A percentile compares a stretch with the other conserved stretches of the same genome.
Evolutionary conservation across 2,113 vertebrate species (phyloP).

Genomic region (Panthera tigris): DNA sequence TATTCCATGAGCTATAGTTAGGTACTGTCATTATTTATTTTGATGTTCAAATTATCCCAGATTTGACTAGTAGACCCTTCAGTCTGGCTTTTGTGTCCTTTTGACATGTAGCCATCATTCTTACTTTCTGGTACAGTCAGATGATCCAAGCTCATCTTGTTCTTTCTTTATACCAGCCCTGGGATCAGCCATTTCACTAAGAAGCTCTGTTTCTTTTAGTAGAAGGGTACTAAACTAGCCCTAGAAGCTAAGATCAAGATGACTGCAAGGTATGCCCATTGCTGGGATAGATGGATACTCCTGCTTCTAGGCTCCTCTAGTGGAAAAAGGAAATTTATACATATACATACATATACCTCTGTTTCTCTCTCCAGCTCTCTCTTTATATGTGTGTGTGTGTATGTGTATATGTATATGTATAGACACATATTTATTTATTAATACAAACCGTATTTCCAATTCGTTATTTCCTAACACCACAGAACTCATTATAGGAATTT

Average conservation of each 20-base stretch:
- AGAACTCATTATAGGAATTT: neutral
- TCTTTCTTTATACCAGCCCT: neutral
- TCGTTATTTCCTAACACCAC: neutral
- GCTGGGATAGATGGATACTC: neutral
- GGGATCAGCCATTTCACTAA: neutral
- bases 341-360: neutral
- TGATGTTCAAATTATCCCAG: neutral
- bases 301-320: neutral
- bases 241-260: neutral
- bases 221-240: neutral
- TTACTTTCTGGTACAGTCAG: neutral
- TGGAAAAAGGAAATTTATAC: neutral
- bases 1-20: neutral
- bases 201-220: neutral
- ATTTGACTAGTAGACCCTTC: neutral
- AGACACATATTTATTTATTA: neutral
- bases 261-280: neutral
- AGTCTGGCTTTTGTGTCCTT: neutral
- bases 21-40: neutral
- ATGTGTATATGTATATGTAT: neutral
- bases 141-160: neutral
- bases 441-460: neutral
- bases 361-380: neutral
- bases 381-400: neutral
- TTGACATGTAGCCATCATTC: neutral